Percentiles rank a stretch among this genome's conserved stretches.
Conservation (phyloP, 2,113 vertebrate genomes). For the Oenanthe oenanthe region DNA sequence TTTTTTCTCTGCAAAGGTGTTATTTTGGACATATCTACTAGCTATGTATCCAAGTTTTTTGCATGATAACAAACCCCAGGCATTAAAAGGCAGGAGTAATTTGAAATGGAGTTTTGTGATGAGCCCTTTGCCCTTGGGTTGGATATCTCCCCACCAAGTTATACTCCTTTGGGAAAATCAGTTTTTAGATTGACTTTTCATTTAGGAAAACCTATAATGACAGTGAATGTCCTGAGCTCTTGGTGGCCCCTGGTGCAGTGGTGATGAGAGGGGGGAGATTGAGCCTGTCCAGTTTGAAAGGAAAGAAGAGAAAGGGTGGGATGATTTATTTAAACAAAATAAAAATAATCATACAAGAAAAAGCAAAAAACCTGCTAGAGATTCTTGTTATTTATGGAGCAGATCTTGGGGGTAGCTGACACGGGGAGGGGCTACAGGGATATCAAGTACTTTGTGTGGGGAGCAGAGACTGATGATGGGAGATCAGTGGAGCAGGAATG, state of each 20-base stretch:
- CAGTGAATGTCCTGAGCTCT: not conserved
- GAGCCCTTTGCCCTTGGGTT: not conserved
- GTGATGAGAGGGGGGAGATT: not conserved
- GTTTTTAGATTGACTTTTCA: not conserved
- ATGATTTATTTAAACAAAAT: not conserved
- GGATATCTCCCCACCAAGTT: not conserved
- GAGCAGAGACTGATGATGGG: not conserved
- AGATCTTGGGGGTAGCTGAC: not conserved
- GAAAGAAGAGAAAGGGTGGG: not conserved
- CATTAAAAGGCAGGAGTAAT: not conserved
- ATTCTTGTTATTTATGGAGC: not conserved
- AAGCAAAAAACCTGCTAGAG: not conserved
- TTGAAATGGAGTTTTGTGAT: not conserved
- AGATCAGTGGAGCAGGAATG: not conserved
- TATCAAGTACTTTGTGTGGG: not conserved
- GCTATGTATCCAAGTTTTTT: not conserved
- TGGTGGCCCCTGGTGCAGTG: not conserved
- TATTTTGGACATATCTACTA: not conserved
- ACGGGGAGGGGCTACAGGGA: not conserved
- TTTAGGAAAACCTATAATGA: not conserved
- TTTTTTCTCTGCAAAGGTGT: not conserved
- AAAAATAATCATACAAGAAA: not conserved
- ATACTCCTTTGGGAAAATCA: not conserved
- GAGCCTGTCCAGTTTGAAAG: not conserved
- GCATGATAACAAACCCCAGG: not conserved